Percentiles rank a stretch among this genome's conserved stretches.
Conservation (phyloP, 2,888 invertebrate species). For the Eupithecia exiguata region DNA sequence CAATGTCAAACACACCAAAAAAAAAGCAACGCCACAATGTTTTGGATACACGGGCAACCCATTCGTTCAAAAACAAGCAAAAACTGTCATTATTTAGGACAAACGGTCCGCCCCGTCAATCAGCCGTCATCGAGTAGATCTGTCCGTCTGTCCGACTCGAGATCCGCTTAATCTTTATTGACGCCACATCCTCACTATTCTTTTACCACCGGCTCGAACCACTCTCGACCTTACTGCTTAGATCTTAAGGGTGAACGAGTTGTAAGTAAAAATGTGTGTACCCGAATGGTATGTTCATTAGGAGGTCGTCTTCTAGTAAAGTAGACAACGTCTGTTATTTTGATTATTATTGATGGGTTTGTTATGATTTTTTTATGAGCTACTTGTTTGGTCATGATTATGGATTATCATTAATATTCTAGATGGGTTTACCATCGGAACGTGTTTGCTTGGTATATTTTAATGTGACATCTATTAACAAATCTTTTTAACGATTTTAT, state of each 20-base stretch:
- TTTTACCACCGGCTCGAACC: constrained; percentile 1
- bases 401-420: constrained; percentile 14
- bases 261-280: constrained; percentile 15
- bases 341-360: constrained; percentile 62
- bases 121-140: constrained; percentile 64
- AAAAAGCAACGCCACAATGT: neutral
- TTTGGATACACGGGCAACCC: neutral
- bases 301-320: constrained; percentile 44
- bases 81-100: constrained; percentile 40
- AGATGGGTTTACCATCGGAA: neutral
- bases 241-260: constrained; percentile 17
- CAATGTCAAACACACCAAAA: neutral
- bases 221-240: constrained; percentile 26
- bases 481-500: neutral
- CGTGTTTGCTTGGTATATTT: neutral
- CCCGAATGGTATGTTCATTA: constrained; percentile 44
- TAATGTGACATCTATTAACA: neutral
- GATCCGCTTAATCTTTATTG: constrained; percentile 71
- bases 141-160: constrained; percentile 59
- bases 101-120: constrained; percentile 57
- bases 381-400: constrained; percentile 39
- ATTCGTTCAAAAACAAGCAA: constrained; percentile 29
- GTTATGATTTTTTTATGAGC: constrained; percentile 45
- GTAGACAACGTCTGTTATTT: constrained; percentile 54
- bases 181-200: constrained; percentile 44